These are phyloP conservation scores for Eueremaeus valkanovi DNA, from an alignment of 2,888 invertebrate species.

Conservation along the genomic window DNA sequence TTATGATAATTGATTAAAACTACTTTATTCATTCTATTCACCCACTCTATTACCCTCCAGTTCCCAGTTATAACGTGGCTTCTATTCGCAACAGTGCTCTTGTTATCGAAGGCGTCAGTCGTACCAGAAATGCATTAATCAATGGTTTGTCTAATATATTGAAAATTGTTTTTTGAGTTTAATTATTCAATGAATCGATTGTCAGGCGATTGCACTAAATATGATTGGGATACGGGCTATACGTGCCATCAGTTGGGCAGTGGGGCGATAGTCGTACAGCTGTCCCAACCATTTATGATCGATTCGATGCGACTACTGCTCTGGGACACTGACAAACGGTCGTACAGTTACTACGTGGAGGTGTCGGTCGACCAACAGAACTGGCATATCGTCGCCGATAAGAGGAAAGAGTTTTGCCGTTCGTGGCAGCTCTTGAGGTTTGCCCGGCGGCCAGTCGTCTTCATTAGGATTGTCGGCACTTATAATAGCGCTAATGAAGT, in stretches of 20 bases:
- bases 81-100: slow-evolving; percentile 82
- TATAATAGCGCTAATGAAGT: slow-evolving; percentile 97
- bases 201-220: slow-evolving; percentile 76
- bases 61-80: slow-evolving; percentile 85
- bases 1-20: too few relatives aligned
- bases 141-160: slow-evolving; percentile 66
- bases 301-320: slow-evolving; percentile 80
- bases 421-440: slow-evolving; percentile 94
- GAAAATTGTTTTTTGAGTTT: neutral
- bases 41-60: slow-evolving; percentile 55
- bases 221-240: slow-evolving; percentile 98
- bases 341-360: slow-evolving; percentile 94
- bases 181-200: neutral
- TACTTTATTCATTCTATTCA: neutral
- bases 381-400: slow-evolving; percentile 87
- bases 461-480: slow-evolving; percentile 91
- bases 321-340: slow-evolving; percentile 95
- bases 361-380: slow-evolving; percentile 85
- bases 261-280: slow-evolving; percentile 88
- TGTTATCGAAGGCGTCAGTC: slow-evolving; percentile 91
- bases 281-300: slow-evolving; percentile 92
- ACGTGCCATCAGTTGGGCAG: slow-evolving; percentile 93
- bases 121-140: slow-evolving; percentile 86
- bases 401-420: slow-evolving; percentile 74
- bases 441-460: slow-evolving; percentile 77